A percentile compares a stretch with the other conserved stretches of the same genome.
Conservation (phyloP, 2,113 vertebrate genomes). For the Semicossyphus pulcher region DNA sequence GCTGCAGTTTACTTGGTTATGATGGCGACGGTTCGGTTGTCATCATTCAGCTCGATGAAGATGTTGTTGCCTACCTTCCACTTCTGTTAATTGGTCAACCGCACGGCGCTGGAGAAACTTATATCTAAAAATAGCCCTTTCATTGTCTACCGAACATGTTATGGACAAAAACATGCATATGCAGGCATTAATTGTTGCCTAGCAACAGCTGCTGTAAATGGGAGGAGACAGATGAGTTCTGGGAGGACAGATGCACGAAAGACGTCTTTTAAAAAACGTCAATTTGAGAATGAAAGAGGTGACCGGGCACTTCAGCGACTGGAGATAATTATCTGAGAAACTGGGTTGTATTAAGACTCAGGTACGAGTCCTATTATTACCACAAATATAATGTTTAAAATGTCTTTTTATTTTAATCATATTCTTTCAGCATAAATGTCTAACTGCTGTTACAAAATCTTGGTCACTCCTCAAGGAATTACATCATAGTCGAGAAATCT, state of each 20-base stretch:
- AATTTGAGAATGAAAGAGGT: conserved; percentile 19
- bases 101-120: background rate
- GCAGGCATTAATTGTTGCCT: conserved; percentile 62
- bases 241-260: conserved; percentile 21
- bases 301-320: background rate
- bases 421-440: no score
- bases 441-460: no score
- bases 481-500: no score
- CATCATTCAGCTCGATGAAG: background rate
- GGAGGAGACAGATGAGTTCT: conserved; percentile 48
- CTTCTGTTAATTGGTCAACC: background rate
- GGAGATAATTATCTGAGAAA: background rate
- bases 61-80: background rate
- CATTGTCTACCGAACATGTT: conserved; percentile 23
- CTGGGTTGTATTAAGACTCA: background rate
- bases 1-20: conserved; percentile 12
- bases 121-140: conserved; percentile 33
- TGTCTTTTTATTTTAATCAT: no score
- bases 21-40: conserved; percentile 11
- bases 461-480: no score
- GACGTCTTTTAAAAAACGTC: conserved; percentile 27
- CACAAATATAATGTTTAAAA: no score
- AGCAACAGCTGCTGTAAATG: conserved; percentile 70
- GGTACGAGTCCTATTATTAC: no score
- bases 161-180: conserved; percentile 40